A percentile compares a stretch with the other conserved stretches of the same genome.
Evolutionary conservation across 2,888 invertebrate genomes (phyloP).

Genomic region (Hirtodrosophila histrioides): DNA sequence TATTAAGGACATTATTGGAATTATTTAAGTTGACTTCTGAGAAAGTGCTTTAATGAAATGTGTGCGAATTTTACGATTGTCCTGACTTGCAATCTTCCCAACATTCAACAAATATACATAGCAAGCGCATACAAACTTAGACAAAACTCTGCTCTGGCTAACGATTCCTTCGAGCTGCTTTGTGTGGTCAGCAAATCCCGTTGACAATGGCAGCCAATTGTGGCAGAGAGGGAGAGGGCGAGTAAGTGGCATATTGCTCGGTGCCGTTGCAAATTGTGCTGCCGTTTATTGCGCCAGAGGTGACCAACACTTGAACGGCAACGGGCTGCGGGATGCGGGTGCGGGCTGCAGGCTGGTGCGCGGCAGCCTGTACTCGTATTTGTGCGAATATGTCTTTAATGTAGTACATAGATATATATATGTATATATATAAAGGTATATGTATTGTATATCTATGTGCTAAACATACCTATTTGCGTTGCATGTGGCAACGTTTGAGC

Average conservation of each 20-base stretch:
- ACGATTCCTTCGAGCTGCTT: conserved; percentile 16
- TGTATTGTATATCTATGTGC: conserved; percentile 10
- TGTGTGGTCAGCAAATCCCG: conserved; percentile 50
- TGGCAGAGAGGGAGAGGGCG: conserved; percentile 2
- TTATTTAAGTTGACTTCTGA: not conserved
- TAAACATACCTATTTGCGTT: conserved; percentile 33
- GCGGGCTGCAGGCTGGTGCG: conserved; percentile 24
- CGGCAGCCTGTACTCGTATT: conserved; percentile 37
- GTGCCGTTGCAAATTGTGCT: conserved; percentile 50
- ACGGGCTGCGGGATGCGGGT: not conserved
- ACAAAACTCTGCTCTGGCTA: conserved; percentile 13
- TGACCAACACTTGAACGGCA: conserved; percentile 29
- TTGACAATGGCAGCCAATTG: conserved; percentile 68
- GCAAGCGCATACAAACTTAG: conserved; percentile 34
- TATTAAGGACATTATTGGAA: no score
- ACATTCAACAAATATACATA: conserved; percentile 1
- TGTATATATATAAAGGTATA: conserved; percentile 3
- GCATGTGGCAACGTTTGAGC: conserved; percentile 36
- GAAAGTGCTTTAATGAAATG: not conserved
- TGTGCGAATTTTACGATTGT: not conserved
- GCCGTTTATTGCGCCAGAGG: conserved; percentile 53
- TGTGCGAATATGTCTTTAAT: conserved; percentile 15
- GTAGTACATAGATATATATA: not conserved
- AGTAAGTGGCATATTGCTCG: conserved; percentile 1
- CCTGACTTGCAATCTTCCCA: not conserved